Base-by-base conservation (phyloP, 2,888 invertebrate genomes). In the Nematopogon swammerdamellus region DNA sequence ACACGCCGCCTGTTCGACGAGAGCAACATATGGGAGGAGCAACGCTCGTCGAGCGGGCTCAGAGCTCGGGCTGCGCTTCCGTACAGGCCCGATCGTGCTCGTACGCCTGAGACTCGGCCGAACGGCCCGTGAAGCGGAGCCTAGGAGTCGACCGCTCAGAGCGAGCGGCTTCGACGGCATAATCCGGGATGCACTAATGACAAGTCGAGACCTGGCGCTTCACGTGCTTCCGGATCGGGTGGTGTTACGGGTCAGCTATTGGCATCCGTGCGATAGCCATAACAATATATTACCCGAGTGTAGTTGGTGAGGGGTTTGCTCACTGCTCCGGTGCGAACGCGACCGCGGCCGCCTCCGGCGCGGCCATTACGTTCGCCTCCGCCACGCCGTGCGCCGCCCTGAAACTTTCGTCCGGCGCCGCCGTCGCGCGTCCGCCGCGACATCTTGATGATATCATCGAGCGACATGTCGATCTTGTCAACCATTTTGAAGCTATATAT, bases 391-490 rank as follows among this genome's bases (percentile, higher is more conserved):
- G 68, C 64, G 49, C 70, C 70, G 56, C 81, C 74, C 53, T 72
- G 72, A 61, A 77, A 77, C 59, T 77, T 76, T 59, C 77, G 73
- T 67, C 74, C 81, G 61, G 72, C 82, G 49, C 81, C 70, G 46
- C 83, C 80, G 56, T 85, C 82, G 56, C 87, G 80, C 54, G 86
- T 83, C 53, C 82, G 82, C 75, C 88, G 92, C 60, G 84, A 89
- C 64, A 87, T 88, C 80, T 92, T 96, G 62, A 97, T 97, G 53
- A 97, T 95, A 60, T 97, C 97, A 70, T 97, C 97, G 59, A 97
- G 84, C 65, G 96, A 95, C 92, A 97, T 92, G 75, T 97, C 97
- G 72, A 97, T 92, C 82, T 92, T 95, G 66, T 95, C 93, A 62
- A 89, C 90, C 94, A 95, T 94, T 73, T 82, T 88, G 59, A 62